phyloP scores from a whole-genome alignment of 2,888 invertebrate genomes.

The Sepiola atlantica region DNA sequence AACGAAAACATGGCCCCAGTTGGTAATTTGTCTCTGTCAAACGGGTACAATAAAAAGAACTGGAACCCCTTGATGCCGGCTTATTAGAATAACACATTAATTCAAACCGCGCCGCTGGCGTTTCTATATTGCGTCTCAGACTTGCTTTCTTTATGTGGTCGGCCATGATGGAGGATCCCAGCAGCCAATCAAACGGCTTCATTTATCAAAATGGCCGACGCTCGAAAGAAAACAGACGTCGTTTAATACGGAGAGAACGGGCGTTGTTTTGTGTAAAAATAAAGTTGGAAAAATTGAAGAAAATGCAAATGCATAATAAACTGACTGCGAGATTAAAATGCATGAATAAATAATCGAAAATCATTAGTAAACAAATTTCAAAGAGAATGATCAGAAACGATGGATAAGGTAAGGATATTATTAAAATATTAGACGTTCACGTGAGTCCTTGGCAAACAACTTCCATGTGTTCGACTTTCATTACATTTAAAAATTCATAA shows the following conservation, averaged over 20 bases:
- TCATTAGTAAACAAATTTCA: too few relatives aligned
- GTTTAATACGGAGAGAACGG: not conserved
- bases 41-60: not conserved
- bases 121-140: not conserved
- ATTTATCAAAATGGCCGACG: slow-evolving; percentile 32
- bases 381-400: too few relatives aligned
- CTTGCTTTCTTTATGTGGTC: not conserved
- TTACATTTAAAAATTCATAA: too few relatives aligned
- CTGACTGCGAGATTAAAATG: not conserved
- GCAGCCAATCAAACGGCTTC: not conserved
- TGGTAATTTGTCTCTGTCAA: slow-evolving; percentile 13
- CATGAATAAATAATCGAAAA: not conserved
- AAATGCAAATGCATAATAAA: not conserved
- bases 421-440: too few relatives aligned
- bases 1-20: not conserved
- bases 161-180: not conserved
- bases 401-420: too few relatives aligned
- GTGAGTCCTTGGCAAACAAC: too few relatives aligned
- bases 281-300: not conserved
- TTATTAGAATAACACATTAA: slow-evolving; percentile 21
- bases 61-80: slow-evolving; percentile 6
- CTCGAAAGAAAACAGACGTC: not conserved
- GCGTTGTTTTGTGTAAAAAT: not conserved
- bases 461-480: too few relatives aligned
- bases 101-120: not conserved